These are phyloP conservation scores for Falcunculus frontatus DNA, from an alignment of 2,113 vertebrate species.

Conservation along the genomic window DNA sequence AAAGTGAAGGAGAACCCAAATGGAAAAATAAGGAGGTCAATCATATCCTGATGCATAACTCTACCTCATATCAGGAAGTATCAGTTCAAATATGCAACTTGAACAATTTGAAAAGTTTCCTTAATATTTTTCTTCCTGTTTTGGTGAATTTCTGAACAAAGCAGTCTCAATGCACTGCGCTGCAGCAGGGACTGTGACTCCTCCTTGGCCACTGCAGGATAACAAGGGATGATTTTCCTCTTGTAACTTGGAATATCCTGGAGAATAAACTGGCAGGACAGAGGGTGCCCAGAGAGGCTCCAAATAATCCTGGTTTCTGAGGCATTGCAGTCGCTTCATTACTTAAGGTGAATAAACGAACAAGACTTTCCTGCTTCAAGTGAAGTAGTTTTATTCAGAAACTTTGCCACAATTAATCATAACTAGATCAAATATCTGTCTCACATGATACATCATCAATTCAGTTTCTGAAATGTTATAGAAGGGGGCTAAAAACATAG, in stretches of 20 bases:
- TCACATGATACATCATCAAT: neutral
- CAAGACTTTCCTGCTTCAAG: neutral
- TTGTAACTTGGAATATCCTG: neutral
- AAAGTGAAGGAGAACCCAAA: neutral
- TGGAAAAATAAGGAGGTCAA: neutral
- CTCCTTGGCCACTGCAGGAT: neutral
- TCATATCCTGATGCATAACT: neutral
- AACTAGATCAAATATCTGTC: neutral
- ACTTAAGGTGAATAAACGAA: neutral
- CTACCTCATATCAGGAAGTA: neutral
- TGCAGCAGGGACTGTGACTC: neutral
- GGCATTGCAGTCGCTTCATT: neutral
- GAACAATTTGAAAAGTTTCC: neutral
- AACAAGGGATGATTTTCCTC: neutral
- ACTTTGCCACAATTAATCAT: neutral
- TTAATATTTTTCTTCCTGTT: neutral
- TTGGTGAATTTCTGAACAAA: neutral
- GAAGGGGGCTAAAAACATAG: rapidly evolving
- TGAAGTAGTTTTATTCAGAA: neutral
- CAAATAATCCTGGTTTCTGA: neutral
- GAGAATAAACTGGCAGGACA: neutral
- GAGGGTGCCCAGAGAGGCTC: neutral
- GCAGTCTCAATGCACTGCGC: neutral
- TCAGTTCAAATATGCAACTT: neutral
- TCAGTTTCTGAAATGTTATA: neutral